Evolutionary conservation across 2,888 invertebrate species (phyloP).

Genomic region (Atherix ibis): DNA sequence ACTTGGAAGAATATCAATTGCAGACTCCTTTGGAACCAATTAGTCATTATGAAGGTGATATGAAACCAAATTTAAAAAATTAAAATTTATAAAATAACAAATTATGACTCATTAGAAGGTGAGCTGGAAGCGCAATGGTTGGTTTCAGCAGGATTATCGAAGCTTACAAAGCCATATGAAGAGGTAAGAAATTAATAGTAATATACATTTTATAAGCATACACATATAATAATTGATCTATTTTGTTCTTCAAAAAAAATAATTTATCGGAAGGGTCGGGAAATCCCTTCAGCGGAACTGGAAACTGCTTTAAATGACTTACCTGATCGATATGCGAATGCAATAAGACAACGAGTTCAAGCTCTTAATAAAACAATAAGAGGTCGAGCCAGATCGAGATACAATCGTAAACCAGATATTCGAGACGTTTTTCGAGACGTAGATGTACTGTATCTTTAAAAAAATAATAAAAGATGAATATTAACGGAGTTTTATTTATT

Average conservation of each 20-base stretch:
- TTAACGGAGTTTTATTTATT: slow-evolving; percentile 30
- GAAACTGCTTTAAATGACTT: slow-evolving; percentile 38
- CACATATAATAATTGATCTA: too few relatives aligned
- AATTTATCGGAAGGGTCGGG: too few relatives aligned
- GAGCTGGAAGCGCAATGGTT: slow-evolving; percentile 41
- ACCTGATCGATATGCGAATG: slow-evolving; percentile 52
- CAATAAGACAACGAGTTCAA: slow-evolving; percentile 51
- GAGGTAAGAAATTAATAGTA: slow-evolving; percentile 26
- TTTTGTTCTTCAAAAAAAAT: too few relatives aligned
- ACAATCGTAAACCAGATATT: slow-evolving; percentile 61
- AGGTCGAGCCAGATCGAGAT: slow-evolving; percentile 40
- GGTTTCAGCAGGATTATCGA: slow-evolving; percentile 36
- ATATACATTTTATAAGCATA: too few relatives aligned
- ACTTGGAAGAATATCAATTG: slow-evolving; percentile 27
- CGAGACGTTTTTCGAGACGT: slow-evolving; percentile 69
- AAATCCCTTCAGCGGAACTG: slow-evolving; percentile 40
- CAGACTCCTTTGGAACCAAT: slow-evolving; percentile 26
- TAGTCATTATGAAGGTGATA: slow-evolving; percentile 28
- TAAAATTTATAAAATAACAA: not conserved
- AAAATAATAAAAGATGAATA: not conserved
- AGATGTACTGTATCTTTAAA: slow-evolving; percentile 41
- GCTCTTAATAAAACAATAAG: slow-evolving; percentile 58
- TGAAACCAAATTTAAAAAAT: not conserved
- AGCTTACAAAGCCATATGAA: slow-evolving; percentile 35
- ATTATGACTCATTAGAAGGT: slow-evolving; percentile 30